Base-by-base conservation (phyloP, 1,140 invertebrate genomes). In the Stenopsyche tienmushanensis region DNA sequence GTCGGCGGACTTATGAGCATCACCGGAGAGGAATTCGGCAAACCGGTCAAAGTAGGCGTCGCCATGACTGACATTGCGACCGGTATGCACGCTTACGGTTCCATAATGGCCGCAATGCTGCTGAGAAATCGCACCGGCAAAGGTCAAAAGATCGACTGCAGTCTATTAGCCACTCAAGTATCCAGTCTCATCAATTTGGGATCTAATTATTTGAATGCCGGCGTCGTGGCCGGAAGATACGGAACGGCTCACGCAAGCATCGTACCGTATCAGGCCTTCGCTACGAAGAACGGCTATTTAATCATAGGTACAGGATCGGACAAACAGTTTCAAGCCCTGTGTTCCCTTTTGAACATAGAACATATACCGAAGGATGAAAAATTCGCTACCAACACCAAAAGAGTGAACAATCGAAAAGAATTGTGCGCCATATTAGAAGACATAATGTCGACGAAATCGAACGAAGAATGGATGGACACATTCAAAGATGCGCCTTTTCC, bases 171-270 rank as follows among this genome's bases (percentile, higher is more conserved):
- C 2, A 97, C 95, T 1, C 94, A 97, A 83, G 82, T 97, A 15
- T 87, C 93, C 0, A 87, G 87, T 70, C 82, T 99, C 72, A 92
- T 94, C 13, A 97, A 98, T 76, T 83, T 97, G 50, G 95, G 85
- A 0, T 90, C 89, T 1, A 97, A 94, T 81, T 98, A 93, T 76
- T 77, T 99, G 15, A 99, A 98, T 80, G 88, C 85, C 64, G 87
- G 87, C 47, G 82, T 85, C 71, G 91, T 95, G 73, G 89, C 88
- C 0, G 79, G 81, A 44, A 81, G 91, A 54, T 90, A 89, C 84
- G 96, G 97, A 2, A 97, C 94, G 0, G 92, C 90, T 3, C 96
- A 98, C 79, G 91, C 90, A 54, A 97, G 92, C 74, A 90, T 99
- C 70, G 96, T 98, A 0, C 96, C 96, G 0, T 98, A 98, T 74